A percentile compares a stretch with the other conserved stretches of the same genome.
These are phyloP conservation scores for Pseudoips prasinana DNA, from an alignment of 2,888 invertebrate genomes.

Conservation along the genomic window DNA sequence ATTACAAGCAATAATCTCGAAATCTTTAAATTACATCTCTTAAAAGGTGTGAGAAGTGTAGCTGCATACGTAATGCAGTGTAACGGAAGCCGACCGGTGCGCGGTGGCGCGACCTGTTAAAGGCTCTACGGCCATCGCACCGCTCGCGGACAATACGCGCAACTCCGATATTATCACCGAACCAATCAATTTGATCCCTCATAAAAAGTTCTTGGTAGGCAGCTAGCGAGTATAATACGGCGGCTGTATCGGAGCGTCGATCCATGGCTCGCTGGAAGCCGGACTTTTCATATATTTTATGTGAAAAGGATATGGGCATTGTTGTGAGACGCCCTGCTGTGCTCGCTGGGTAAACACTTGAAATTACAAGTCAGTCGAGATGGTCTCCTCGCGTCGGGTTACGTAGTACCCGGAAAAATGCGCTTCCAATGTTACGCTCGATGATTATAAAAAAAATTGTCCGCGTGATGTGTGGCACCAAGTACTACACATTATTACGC, in stretches of 20 bases:
- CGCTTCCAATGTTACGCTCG: conserved; percentile 79
- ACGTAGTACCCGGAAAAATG: conserved; percentile 56
- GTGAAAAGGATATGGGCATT: conserved; percentile 81
- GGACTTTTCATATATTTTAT: conserved; percentile 81
- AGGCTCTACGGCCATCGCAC: conserved; percentile 32
- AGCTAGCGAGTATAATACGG: conserved; percentile 68
- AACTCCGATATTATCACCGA: conserved; percentile 73
- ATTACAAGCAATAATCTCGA: conserved; percentile 43
- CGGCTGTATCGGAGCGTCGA: conserved; percentile 67
- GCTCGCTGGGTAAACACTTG: conserved; percentile 76
- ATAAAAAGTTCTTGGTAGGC: conserved; percentile 77
- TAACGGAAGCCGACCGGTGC: conserved; percentile 40
- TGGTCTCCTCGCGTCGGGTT: conserved; percentile 40
- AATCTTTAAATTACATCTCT: conserved; percentile 59
- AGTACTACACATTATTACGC: conserved; percentile 15
- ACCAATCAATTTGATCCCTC: conserved; percentile 82
- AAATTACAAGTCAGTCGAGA: conserved; percentile 75
- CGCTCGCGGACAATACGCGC: conserved; percentile 57
- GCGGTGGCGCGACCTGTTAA: conserved; percentile 32
- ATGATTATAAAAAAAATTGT: conserved; percentile 66
- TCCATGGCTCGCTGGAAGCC: conserved; percentile 70
- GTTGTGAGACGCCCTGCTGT: conserved; percentile 73
- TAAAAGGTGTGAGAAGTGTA: conserved; percentile 66
- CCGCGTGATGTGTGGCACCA: conserved; percentile 40
- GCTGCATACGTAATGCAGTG: conserved; percentile 49